Evolutionary conservation across 1,140 invertebrate species (phyloP), one percentile per base, ranked within the genome.

Genomic region (Halictus rubicundus): DNA sequence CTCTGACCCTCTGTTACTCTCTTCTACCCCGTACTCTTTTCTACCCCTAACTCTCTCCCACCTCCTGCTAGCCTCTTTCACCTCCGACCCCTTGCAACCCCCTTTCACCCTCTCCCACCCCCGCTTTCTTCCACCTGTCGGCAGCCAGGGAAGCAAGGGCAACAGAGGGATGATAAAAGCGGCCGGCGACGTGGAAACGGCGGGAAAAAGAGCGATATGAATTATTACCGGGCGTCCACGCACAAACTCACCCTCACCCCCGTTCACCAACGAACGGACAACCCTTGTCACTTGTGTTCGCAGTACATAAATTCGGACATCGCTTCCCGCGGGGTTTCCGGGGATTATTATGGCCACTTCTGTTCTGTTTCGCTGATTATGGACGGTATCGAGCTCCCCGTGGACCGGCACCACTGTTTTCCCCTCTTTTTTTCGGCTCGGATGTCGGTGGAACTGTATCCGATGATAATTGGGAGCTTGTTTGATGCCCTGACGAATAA

Each of bases 201-300:
- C 19, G 60, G 42, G 60, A 32, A 46, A 14, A 60, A 78, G 27
- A 57, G 66, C 52, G 66, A 78, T 78, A 78, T 57, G 70, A 79
- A 79, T 79, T 79, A 79, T 79, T 79, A 79, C 73, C 77, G 25
- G 25, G 16, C 49, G n/a, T 25, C 32, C 54, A n/a, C 54, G n/a
- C 21, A 7, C 21, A n/a, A 57, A n/a, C 49, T 7, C 49, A 16
- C 46, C 46, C 4, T 14, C 39, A 8, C 42, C 10, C 10, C 42
- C 10, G 10, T 14, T 1, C 19, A 14, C 49, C 16, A 14, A 5
- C 54, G 21, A 57, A 57, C 49, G 49, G 14, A 63, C 60, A 12
- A 14, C 60, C 12, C 16, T 10, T 32, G 60, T 12, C 10, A 7
- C 60, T 25, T 37, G 60, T 37, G 60, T 63, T 63, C 14, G 60